A percentile compares a stretch with the other conserved stretches of the same genome.
phyloP scores from a whole-genome alignment of 2,888 invertebrate genomes.

The Diplolepis rosae region DNA sequence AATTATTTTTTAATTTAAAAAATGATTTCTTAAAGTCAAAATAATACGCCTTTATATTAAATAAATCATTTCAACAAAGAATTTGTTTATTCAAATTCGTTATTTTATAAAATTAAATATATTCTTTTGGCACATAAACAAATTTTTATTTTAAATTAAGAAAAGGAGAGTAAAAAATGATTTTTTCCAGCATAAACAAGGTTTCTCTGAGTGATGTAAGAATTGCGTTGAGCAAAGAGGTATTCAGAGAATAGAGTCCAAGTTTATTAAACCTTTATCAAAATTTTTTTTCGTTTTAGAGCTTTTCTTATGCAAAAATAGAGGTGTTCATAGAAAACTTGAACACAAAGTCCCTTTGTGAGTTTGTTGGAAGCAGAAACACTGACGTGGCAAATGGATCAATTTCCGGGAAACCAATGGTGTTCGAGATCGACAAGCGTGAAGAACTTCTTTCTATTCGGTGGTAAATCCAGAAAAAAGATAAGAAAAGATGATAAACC shows the following conservation, averaged over 20 bases:
- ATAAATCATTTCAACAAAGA: no score
- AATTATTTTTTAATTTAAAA: no score
- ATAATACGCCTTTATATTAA: no score
- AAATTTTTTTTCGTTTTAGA: slow-evolving; percentile 4
- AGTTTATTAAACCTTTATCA: neutral
- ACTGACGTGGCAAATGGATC: slow-evolving; percentile 30
- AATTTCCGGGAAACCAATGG: slow-evolving; percentile 45
- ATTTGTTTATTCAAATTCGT: no score
- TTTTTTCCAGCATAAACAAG: no score
- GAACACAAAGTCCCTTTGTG: neutral
- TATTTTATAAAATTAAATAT: no score
- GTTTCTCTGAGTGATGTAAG: no score
- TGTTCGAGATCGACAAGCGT: slow-evolving; percentile 40
- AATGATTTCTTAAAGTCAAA: no score
- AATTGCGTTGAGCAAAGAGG: neutral
- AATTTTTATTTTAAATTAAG: no score
- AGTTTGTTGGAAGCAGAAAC: slow-evolving; percentile 15
- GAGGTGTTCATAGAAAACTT: slow-evolving; percentile 16
- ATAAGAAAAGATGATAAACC: slow-evolving; percentile 2
- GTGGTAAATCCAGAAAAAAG: slow-evolving; percentile 24
- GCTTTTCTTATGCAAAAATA: neutral
- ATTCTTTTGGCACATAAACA: no score
- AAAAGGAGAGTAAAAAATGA: no score
- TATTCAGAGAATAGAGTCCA: neutral
- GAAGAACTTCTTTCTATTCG: slow-evolving; percentile 36